A percentile compares a stretch with the other conserved stretches of the same genome.
Conservation (phyloP, 2,113 vertebrate genomes). For the Ondatra zibethicus region DNA sequence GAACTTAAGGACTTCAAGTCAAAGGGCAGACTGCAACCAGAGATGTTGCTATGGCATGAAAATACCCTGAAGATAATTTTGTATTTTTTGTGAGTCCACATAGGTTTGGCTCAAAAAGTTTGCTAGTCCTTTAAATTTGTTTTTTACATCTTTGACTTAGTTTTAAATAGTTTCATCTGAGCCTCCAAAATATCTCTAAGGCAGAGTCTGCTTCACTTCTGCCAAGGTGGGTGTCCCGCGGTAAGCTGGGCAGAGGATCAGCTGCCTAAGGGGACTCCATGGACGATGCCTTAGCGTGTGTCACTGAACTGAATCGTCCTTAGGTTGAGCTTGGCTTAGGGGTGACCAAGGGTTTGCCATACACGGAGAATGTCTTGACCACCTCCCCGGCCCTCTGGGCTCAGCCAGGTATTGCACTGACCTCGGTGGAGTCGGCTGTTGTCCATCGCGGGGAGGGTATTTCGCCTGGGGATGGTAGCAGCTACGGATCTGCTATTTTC, state of each 20-base stretch:
- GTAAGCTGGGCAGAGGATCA: not conserved
- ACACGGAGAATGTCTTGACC: fast-evolving
- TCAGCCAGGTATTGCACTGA: constrained; percentile 71
- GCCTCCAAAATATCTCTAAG: not conserved
- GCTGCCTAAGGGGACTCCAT: not conserved
- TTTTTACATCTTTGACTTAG: constrained; percentile 47
- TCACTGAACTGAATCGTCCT: not conserved
- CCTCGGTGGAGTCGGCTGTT: constrained; percentile 97
- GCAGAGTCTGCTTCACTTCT: not conserved
- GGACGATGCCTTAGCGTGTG: not conserved
- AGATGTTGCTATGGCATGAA: not conserved
- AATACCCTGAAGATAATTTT: constrained; percentile 5
- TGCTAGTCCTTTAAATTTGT: constrained; percentile 5
- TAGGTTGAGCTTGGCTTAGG: fast-evolving
- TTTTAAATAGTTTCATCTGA: constrained; percentile 42
- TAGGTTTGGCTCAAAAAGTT: constrained; percentile 40
- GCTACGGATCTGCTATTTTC: constrained; percentile 86
- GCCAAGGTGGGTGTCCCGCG: not conserved
- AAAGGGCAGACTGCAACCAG: not conserved
- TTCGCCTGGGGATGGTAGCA: constrained; percentile 95
- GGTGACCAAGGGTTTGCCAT: not conserved
- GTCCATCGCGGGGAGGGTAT: constrained; percentile 96
- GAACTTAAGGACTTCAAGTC: not conserved
- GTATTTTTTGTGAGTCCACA: not conserved
- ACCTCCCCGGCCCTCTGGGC: not conserved